Base-by-base conservation (phyloP, 2,888 invertebrate species). In the Andrena praecox region DNA sequence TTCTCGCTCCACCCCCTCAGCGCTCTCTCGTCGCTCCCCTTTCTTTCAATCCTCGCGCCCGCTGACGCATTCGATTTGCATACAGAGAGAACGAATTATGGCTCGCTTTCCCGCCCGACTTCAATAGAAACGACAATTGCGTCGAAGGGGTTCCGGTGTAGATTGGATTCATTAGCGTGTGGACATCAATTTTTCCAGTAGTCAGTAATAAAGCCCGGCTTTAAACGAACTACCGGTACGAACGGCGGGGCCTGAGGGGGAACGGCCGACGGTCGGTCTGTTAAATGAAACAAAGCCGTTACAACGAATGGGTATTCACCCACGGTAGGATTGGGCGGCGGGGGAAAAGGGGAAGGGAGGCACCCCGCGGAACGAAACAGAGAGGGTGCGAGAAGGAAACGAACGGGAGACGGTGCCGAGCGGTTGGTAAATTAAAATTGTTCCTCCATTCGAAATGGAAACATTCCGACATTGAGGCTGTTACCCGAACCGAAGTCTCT, bases 281-380 rank as follows among this genome's bases (percentile, higher is more conserved):
- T 92, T 92, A 92, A 92, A 91, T 92, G 91, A 92, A 92, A 92
- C 91, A 92, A 92, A 90, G 92, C 92, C 91, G 90, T 91, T 91
- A 91, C 92, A 92, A 92, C 92, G 91, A 92, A 92, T 92, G 92
- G 90, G 87, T 89, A 91, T 91, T 90, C 90, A 87, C 82, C 86
- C 88, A 64, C 82, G 79, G 72, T 69, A 82, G 71, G 82, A 74
- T 80, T 82, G 79, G 78, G 71, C 62, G 72, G 70, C 48, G 76
- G 42, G 75, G 67, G 59, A 70, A 56, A 66, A 76, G 1, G 24
- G 73, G 54, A 62, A 64, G 71, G 42, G 80, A n/a, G 64, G 59
- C 12, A 42, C n/a, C 24, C 20, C 24, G 20, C 16, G 8, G 69
- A 56, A 54, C 56, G 50, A 59, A 33, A 78, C 63, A 82, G 80